These are phyloP conservation scores for Acromyrmex heyeri DNA, from an alignment of 1,140 invertebrate genomes.

Conservation along the genomic window DNA sequence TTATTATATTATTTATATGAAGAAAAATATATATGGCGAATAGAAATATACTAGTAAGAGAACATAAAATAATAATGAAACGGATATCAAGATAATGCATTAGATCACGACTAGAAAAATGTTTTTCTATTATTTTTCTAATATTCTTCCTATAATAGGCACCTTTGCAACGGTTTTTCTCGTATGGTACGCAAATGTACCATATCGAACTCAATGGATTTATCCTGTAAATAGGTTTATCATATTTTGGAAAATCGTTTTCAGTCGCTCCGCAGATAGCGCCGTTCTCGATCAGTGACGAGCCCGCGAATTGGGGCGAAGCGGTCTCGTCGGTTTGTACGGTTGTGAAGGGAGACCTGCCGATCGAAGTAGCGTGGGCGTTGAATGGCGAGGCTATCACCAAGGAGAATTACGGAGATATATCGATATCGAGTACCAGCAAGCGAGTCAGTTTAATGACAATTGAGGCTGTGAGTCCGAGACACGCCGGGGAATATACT, in stretches of 20 bases:
- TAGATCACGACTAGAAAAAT: not conserved
- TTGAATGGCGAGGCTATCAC: slow-evolving; percentile 86
- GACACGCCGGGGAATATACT: slow-evolving; percentile 93
- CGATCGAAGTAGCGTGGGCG: slow-evolving; percentile 89
- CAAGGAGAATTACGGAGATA: slow-evolving; percentile 69
- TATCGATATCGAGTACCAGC: slow-evolving; percentile 83
- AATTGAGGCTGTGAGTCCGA: slow-evolving; percentile 91
- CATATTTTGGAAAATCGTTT: slow-evolving; percentile 56
- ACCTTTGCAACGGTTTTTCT: not conserved
- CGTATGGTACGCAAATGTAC: not conserved
- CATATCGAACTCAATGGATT: not conserved
- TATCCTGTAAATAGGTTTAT: not conserved
- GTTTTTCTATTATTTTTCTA: not conserved
- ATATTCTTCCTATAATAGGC: not conserved
- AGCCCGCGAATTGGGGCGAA: slow-evolving; percentile 89
- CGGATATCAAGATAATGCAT: not conserved
- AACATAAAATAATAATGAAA: not conserved
- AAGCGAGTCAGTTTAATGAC: slow-evolving; percentile 91
- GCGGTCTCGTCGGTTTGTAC: slow-evolving; percentile 89
- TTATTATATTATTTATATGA: not conserved
- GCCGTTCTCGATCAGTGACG: slow-evolving; percentile 88
- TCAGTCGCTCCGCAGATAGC: slow-evolving; percentile 87
- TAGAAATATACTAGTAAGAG: not conserved
- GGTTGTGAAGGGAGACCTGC: slow-evolving; percentile 90
- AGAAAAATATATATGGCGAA: not conserved